Conservation (phyloP, 2,113 vertebrate species). For the Ochotona curzoniae region DNA sequence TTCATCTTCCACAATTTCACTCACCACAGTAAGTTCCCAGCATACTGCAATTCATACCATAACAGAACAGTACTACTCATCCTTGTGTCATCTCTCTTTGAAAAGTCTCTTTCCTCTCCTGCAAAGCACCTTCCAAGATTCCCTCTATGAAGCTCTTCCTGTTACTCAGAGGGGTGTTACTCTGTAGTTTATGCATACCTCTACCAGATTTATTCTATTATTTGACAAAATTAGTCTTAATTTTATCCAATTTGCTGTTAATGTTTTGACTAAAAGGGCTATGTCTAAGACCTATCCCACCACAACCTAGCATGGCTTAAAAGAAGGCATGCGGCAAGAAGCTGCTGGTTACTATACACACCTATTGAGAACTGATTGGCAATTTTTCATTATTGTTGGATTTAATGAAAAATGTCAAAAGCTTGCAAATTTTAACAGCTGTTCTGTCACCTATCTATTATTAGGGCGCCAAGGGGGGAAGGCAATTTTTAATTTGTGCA, state of each 20-base stretch:
- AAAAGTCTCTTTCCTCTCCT: background rate
- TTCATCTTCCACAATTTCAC: background rate
- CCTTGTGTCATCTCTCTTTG: background rate
- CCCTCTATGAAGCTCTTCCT: background rate
- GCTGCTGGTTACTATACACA: background rate
- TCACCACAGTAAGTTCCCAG: background rate
- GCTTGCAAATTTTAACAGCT: background rate
- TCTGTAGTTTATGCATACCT: background rate
- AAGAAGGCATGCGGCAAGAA: background rate
- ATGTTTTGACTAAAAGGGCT: background rate
- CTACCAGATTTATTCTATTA: slow-evolving; percentile 17
- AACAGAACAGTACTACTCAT: background rate
- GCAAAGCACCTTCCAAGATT: background rate
- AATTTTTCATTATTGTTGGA: background rate
- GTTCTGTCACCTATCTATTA: slow-evolving; percentile 3
- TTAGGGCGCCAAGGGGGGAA: background rate
- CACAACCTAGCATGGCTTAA: background rate
- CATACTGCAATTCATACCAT: background rate
- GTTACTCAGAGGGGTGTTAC: background rate
- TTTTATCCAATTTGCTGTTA: background rate
- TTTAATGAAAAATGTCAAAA: background rate
- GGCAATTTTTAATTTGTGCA: slow-evolving; percentile 48
- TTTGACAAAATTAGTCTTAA: background rate
- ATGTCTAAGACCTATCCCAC: background rate
- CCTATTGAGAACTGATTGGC: background rate